Evolutionary conservation across 2,888 invertebrate species (phyloP).

Genomic region (Imbricaverruca yamaguchii): DNA sequence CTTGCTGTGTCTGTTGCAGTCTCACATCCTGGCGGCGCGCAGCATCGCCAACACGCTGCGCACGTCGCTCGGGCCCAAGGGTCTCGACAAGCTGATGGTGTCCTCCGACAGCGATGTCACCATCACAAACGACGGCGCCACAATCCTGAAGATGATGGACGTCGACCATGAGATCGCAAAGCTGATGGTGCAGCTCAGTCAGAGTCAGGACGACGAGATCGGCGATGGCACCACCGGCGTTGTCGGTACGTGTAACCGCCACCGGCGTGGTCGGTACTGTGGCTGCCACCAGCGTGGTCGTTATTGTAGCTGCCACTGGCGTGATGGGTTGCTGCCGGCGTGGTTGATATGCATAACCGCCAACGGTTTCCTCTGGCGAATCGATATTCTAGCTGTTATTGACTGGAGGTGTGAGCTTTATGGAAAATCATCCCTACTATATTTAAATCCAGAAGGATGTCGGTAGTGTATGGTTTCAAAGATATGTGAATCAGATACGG

Average conservation of each 20-base stretch:
- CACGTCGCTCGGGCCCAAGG: constrained; percentile 93
- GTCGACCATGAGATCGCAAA: constrained; percentile 98
- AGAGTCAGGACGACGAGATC: constrained; percentile 99
- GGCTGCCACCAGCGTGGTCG: no score
- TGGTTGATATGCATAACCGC: no score
- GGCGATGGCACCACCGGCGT: constrained; percentile 99
- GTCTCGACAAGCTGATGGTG: constrained; percentile 96
- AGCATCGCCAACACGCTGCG: constrained; percentile 81
- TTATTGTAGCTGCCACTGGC: no score
- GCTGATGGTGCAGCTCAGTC: constrained; percentile 92
- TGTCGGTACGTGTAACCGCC: constrained; percentile 51
- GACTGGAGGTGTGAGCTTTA: no score
- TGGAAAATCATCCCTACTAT: no score
- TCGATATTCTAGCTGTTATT: no score
- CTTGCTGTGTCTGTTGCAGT: constrained; percentile 53
- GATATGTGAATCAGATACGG: no score
- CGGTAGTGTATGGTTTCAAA: no score
- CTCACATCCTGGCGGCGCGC: constrained; percentile 94
- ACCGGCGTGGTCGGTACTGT: no score
- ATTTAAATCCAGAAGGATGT: no score
- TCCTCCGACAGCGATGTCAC: constrained; percentile 94
- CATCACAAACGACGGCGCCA: constrained; percentile 98
- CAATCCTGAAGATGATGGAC: constrained; percentile 97
- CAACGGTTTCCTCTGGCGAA: no score
- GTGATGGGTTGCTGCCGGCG: no score